Evolutionary conservation across 2,888 invertebrate species (phyloP), one percentile per base, ranked within the genome.

Genomic region (Uropetala carovei): DNA sequence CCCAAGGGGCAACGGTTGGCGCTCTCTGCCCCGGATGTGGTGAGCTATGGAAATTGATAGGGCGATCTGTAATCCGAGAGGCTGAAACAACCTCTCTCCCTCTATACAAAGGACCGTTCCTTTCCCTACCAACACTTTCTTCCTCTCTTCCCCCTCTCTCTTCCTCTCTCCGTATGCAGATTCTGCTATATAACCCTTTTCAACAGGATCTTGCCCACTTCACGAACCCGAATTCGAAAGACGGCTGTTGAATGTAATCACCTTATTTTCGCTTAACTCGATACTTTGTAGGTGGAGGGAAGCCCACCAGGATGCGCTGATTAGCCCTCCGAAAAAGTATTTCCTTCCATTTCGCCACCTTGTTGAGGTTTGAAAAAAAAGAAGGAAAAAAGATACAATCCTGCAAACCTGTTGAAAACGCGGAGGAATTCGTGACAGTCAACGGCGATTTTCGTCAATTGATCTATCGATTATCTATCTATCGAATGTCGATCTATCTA

Each of bases 31-130:
- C 86, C 86, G 86, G 86, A 86, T 86, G 86, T 86, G 86, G 86
- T 22, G 59, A 27, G 60, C 86, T 60, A 27, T 22, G 60, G 60
- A 86, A 86, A 86, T 59, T 30, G 86, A 86, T 86, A 86, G 30
- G 60, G 86, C 60, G 14, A 57, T 30, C n/a, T 58, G 86, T 60
- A 86, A 86, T 86, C 86, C 60, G 86, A 86, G 86, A 86, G 59
- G 30, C 30, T 18, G 86, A 86, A 86, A 59, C 30, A 27, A 60
- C 86, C 86, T 16, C 27, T 14, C 30, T 2, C 18, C 68, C 68
- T n/a, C 68, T 1, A 43, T 68, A 68, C 18, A 1, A n/a, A 18
- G 68, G 68, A n/a, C 68, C 22, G n/a, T 4, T 11, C 68, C 68
- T 18, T 9, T 22, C n/a, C n/a, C 68, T n/a, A 16, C 64, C 18